These are phyloP conservation scores for Samia ricini DNA, from an alignment of 1,140 invertebrate species.

Conservation along the genomic window DNA sequence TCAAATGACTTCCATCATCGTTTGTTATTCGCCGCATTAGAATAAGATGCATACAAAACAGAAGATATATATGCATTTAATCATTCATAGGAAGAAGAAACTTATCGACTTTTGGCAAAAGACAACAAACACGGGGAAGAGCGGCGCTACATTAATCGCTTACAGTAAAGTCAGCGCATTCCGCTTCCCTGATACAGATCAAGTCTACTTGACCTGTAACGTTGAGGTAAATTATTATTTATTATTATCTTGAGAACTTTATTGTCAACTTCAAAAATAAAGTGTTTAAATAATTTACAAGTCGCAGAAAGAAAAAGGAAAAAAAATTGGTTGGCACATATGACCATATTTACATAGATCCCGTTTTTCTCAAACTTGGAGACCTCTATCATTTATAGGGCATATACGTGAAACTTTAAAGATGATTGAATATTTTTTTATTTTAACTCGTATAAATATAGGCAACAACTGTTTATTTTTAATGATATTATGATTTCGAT, in stretches of 20 bases:
- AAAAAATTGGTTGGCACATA: neutral
- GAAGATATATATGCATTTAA: slow-evolving; percentile 12
- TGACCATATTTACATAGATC: too few relatives aligned
- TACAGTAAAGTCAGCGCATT: slow-evolving; percentile 85
- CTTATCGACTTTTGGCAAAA: slow-evolving; percentile 83
- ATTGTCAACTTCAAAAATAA: neutral
- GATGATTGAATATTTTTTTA: too few relatives aligned
- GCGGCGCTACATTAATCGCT: slow-evolving; percentile 81
- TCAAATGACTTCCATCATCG: too few relatives aligned
- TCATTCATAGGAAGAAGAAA: slow-evolving; percentile 80
- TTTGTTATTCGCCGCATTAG: too few relatives aligned
- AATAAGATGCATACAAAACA: too few relatives aligned
- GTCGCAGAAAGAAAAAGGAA: neutral
- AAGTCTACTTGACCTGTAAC: slow-evolving; percentile 87
- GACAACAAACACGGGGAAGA: slow-evolving; percentile 77
- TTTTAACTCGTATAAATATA: too few relatives aligned
- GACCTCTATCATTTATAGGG: too few relatives aligned
- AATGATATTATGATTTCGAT: too few relatives aligned
- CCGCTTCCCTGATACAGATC: slow-evolving; percentile 84
- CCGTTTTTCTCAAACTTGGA: too few relatives aligned
- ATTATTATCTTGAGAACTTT: neutral
- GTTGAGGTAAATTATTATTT: slow-evolving; percentile 78
- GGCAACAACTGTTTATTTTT: too few relatives aligned
- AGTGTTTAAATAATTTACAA: neutral
- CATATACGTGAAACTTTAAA: neutral